Evolutionary conservation across 2,113 vertebrate species (phyloP), one percentile per base, ranked within the genome.

Genomic region (Coracopsis vasa): DNA sequence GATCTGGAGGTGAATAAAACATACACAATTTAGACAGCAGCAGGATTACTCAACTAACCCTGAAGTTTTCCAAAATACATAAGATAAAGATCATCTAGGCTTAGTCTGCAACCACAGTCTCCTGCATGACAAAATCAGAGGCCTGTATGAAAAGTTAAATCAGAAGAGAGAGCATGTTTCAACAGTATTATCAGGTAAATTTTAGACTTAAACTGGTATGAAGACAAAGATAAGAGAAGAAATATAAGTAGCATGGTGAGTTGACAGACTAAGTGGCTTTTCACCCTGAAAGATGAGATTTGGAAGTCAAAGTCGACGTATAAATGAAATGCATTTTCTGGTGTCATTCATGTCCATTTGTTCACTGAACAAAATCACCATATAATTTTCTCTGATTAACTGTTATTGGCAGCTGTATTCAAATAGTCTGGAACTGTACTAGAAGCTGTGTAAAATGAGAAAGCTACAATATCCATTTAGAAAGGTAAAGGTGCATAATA

Each of bases 11-110:
- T 84, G 92, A 92, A 94, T 85, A 88, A 95, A 93, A 86, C 42
- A 88, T 10, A 92, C n/a, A 88, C 83, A 92, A 74, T 41, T 70
- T 62, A 94, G 28, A 80, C 56, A 80, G 47, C 53, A 80, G 80
- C 42, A 91, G 4, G 6, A 93, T 60, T 88, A 80, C 75, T 93
- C 91, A 94, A 94, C 82, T 90, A 95, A 90, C 80, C 91, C 67
- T 78, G 47, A 90, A 87, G 37, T 92, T 81, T 94, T 94, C 85
- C 77, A 85, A 77, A 94, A 92, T 37, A 64, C 41, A 7, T 58
- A 83, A 83, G 74, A 85, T 66, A 65, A 94, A 83, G 42, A 82
- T 91, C 86, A 87, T 60, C 70, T 86, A 71, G 84, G 29, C 70
- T 96, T 92, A 88, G 90, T 86, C 81, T 79, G 65, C 35, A 86